These are phyloP conservation scores for Caradrina kadenii DNA, from an alignment of 2,888 invertebrate genomes.

Conservation along the genomic window DNA sequence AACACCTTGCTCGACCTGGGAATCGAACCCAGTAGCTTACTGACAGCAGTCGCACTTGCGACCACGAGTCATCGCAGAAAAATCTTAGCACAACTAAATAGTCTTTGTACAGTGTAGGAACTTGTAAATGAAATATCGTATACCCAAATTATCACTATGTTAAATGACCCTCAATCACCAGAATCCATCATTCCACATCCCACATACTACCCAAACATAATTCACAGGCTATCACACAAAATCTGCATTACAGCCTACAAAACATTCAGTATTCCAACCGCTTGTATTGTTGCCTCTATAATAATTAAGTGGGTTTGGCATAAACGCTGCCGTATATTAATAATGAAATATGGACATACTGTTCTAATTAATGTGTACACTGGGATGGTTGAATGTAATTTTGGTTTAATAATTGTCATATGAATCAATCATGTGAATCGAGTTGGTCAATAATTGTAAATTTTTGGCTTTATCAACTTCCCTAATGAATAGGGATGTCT, in stretches of 20 bases:
- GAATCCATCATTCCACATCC: background rate
- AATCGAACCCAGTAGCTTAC: too few species aligned
- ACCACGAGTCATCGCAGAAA: too few species aligned
- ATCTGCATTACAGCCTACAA: conserved; percentile 26
- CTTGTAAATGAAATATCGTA: too few species aligned
- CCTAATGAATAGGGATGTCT: too few species aligned
- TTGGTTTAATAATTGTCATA: conserved; percentile 21
- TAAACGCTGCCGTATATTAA: conserved; percentile 33
- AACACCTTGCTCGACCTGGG: too few species aligned
- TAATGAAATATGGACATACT: conserved; percentile 44
- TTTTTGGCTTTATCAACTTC: too few species aligned
- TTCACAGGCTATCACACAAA: conserved; percentile 17
- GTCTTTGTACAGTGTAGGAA: too few species aligned
- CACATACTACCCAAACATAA: background rate
- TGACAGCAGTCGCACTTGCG: too few species aligned
- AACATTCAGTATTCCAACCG: conserved; percentile 36
- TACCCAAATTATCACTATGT: too few species aligned
- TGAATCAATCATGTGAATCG: conserved; percentile 5
- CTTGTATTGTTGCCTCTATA: conserved; percentile 6
- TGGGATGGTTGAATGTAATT: conserved; percentile 1
- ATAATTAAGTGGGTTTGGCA: conserved; percentile 46
- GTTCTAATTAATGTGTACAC: conserved; percentile 49
- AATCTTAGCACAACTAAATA: too few species aligned
- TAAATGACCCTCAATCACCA: too few species aligned
- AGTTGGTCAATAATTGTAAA: background rate